Evolutionary conservation across 2,888 invertebrate species (phyloP), one percentile per base, ranked within the genome.

Genomic region (Pelosia muscerda): DNA sequence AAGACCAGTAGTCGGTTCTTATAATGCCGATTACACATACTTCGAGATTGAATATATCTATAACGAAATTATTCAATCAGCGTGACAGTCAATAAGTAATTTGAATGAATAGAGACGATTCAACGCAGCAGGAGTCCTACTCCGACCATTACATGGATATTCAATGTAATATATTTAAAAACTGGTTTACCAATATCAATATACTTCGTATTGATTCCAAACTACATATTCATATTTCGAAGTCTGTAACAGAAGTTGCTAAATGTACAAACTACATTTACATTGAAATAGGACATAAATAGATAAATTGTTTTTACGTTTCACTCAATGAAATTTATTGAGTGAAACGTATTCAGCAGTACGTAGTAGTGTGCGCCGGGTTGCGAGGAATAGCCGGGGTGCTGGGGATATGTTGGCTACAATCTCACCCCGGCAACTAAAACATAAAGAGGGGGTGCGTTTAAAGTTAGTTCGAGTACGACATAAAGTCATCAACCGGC

Each of bases 81-180:
- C 25, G 42, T n/a, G 68, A 72, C 65, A 60, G 66, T 42, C 69
- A 63, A 66, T 73, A 58, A 53, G 25, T 70, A 59, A 79, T 75
- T 75, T 76, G 65, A 73, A 75, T 73, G 65, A 49, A 74, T 66
- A 67, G 68, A 71, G 71, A 70, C 28, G 69, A 66, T 62, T 11
- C 34, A 25, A 59, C 74, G 59, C 76, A 19, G 73, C 76, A 68
- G 76, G 74, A 65, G 68, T 31, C 23, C 60, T 57, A 22, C 8
- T 25, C 25, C 13, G 25, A 55, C 26, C 65, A 59, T 71, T 68
- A 74, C 68, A 70, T 31, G 63, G 22, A 71, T 65, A 69, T 73
- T 63, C 61, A 54, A 77, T 58, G 60, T 63, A 70, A 63, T 61
- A 71, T 69, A 60, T 42, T 23, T 8, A 72, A 13, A 72, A 65